These are phyloP conservation scores for Reticulitermes speratus DNA, from an alignment of 1,140 invertebrate genomes.

Conservation along the genomic window DNA sequence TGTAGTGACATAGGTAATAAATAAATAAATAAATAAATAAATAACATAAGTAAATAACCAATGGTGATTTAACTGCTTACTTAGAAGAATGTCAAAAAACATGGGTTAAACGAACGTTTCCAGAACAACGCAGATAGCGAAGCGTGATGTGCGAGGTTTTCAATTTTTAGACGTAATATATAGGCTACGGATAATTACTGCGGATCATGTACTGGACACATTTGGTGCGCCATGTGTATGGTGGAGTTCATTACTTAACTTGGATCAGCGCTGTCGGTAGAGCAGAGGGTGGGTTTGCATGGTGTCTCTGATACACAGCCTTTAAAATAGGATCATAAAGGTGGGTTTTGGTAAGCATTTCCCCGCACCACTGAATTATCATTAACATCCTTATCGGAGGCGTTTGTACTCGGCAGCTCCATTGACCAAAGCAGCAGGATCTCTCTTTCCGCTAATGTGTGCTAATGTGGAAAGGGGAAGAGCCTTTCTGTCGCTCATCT, in stretches of 20 bases:
- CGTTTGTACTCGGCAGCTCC: neutral
- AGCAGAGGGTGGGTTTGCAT: neutral
- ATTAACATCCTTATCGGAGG: neutral
- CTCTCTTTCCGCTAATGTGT: neutral
- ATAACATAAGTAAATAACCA: too few relatives aligned
- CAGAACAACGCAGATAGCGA: neutral
- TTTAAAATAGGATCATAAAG: neutral
- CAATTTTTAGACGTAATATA: neutral
- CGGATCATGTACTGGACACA: neutral
- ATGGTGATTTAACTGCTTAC: too few relatives aligned
- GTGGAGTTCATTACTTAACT: neutral
- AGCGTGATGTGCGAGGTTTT: neutral
- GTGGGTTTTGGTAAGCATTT: neutral
- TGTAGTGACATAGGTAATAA: too few relatives aligned
- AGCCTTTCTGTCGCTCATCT: neutral
- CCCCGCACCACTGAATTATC: neutral
- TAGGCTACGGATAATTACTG: neutral
- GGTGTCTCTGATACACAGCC: neutral
- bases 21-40: too few relatives aligned
- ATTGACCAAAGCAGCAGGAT: neutral
- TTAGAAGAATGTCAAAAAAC: neutral
- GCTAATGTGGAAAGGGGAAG: neutral
- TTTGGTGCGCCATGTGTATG: neutral
- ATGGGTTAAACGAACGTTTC: neutral
- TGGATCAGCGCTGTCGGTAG: neutral